Base-by-base conservation (phyloP, 2,888 invertebrate species). In the Perizoma affinitatum region DNA sequence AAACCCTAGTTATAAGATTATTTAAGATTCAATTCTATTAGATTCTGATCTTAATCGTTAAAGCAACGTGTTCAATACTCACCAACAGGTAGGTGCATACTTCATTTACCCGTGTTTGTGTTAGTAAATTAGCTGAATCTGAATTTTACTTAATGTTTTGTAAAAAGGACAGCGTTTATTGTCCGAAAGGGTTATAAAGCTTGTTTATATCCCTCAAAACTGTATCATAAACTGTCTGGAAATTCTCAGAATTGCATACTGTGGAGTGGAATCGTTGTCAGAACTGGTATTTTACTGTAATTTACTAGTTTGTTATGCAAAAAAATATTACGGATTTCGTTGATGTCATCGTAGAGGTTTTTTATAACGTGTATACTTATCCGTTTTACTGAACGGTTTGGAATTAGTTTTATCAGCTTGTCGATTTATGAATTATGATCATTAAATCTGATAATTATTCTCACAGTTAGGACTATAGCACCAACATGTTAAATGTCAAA, bases 231-330 rank as follows among this genome's bases (percentile, higher is more conserved):
- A 11, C 7, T 5, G 10, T 10, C 10, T 42, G 10, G 22, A 45
- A 41, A 6, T 51, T 51, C 22, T 40, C 40, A 7, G 40, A 49
- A 40, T 11, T 40, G 40, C 38, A 43, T 50, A 60, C 51, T 40
- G 55, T 48, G 10, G n/a, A 44, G 34, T 38, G 4, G 5, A 6
- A 38, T 35, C 5, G 46, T 46, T 44, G 53, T 45, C n/a, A 49
- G 57, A 62, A 62, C 61, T 34, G 57, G 57, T 57, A 22, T 56
- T 57, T 54, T 41, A 57, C 40, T 41, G 42, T 41, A 52, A 58
- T 38, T n/a, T 22, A 42, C 38, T 58, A 42, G 46, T 51, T 51
- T 41, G 36, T 56, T 46, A 46, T 51, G 35, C 43, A 38, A 47
- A 58, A 58, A 54, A 48, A 36, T 45, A 33, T 53, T 57, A 57